Conservation (phyloP, 1,140 invertebrate species). For the Drosophila virilis region DNA sequence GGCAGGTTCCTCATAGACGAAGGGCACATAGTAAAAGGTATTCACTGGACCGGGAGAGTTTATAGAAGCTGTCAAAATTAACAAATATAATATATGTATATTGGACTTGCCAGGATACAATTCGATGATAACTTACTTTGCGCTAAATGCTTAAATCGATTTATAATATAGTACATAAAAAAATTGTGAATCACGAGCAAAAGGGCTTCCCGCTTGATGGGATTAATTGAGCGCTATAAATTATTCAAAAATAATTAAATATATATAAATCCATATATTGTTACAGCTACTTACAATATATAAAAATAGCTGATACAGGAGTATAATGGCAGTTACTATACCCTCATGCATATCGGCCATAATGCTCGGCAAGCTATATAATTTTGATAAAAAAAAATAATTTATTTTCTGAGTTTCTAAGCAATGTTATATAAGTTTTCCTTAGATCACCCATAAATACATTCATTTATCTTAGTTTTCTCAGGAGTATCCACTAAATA, state of each 20-base stretch:
- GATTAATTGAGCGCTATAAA: constrained; percentile 39
- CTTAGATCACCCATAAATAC: too few relatives aligned
- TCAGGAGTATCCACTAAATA: too few relatives aligned
- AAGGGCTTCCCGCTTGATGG: constrained; percentile 51
- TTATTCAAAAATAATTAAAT: too few relatives aligned
- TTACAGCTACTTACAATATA: constrained; percentile 16
- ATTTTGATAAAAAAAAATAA: constrained; percentile 17
- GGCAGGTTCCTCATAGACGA: constrained; percentile 44
- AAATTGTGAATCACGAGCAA: constrained; percentile 55
- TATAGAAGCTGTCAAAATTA: constrained; percentile 31
- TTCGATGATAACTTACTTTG: constrained; percentile 38
- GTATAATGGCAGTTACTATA: constrained; percentile 33
- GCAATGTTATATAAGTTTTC: too few relatives aligned
- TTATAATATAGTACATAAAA: constrained; percentile 55
- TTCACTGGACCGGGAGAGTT: constrained; percentile 48
- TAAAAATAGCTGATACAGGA: constrained; percentile 31
- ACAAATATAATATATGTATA: too few relatives aligned
- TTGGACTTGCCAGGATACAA: too few relatives aligned
- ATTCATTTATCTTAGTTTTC: too few relatives aligned
- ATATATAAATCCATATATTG: not conserved
- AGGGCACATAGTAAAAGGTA: constrained; percentile 57
- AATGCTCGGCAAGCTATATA: not conserved
- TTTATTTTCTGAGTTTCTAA: not conserved
- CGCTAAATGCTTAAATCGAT: constrained; percentile 61
- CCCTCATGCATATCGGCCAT: constrained; percentile 51